Conservation (phyloP, 2,113 vertebrate genomes). For the Gracilinanus agilis region DNA sequence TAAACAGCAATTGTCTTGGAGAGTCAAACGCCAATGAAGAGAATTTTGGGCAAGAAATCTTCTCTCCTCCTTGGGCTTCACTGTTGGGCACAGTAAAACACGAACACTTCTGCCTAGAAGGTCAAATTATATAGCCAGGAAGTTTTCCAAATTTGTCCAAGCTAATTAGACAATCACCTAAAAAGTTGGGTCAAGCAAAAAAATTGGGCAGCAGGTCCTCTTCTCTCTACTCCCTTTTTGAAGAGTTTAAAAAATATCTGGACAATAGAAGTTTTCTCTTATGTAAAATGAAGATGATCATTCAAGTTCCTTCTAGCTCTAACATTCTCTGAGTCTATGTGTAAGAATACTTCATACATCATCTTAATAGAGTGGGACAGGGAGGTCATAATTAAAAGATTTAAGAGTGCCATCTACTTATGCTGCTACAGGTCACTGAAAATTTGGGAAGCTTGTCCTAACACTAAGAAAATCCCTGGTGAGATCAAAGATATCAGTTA, state of each 20-base stretch:
- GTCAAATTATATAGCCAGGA: background rate
- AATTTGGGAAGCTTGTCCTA: background rate
- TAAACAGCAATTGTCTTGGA: background rate
- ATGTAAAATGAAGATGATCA: background rate
- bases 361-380: background rate
- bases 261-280: background rate
- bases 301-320: background rate
- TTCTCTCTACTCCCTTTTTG: constrained; percentile 8
- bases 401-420: background rate
- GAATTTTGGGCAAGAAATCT: background rate
- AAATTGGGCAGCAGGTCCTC: background rate
- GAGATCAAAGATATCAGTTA: background rate
- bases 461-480: constrained; percentile 21
- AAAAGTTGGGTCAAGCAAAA: constrained; percentile 26
- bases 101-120: background rate
- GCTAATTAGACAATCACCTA: background rate
- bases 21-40: constrained; percentile 24
- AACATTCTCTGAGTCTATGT: background rate
- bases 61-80: background rate
- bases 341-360: background rate
- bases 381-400: background rate
- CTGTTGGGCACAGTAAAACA: background rate
- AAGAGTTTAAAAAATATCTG: background rate
- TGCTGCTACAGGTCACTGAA: background rate
- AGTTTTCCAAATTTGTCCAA: constrained; percentile 1